Conservation (phyloP, 2,797 vertebrate species). For the Vipera latastei region DNA sequence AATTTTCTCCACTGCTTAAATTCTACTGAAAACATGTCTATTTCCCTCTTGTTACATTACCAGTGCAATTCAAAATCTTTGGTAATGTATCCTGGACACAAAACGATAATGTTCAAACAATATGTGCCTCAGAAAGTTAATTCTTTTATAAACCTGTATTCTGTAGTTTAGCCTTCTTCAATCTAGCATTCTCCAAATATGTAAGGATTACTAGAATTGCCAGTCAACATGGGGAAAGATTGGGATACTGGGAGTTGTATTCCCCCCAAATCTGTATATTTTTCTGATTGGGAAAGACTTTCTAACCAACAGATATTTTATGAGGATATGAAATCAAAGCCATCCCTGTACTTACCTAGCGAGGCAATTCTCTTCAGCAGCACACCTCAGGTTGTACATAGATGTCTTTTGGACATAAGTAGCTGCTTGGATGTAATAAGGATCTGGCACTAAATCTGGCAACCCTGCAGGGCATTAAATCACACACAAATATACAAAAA, state of each 20-base stretch:
- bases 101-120: not conserved
- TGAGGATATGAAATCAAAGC: fast-evolving
- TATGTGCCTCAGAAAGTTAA: not conserved
- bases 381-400: slow-evolving; percentile 97
- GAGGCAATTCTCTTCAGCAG: slow-evolving; percentile 95
- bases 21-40: not conserved
- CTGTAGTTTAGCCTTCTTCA: not conserved
- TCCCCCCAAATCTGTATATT: not conserved
- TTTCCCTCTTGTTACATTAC: not conserved
- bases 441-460: slow-evolving; percentile 93
- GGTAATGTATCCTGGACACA: not conserved
- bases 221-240: not conserved
- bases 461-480: slow-evolving; percentile 81
- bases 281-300: not conserved
- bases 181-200: not conserved
- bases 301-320: not conserved
- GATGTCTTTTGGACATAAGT: slow-evolving; percentile 90
- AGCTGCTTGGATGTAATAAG: slow-evolving; percentile 94
- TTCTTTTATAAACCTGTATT: not conserved
- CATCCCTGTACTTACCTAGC: slow-evolving; percentile 80
- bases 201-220: not conserved
- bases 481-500: slow-evolving; percentile 43
- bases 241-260: not conserved
- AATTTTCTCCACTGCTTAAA: not conserved
- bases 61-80: not conserved